Base-by-base conservation (phyloP, 2,113 vertebrate genomes). In the Isichthys henryi region DNA sequence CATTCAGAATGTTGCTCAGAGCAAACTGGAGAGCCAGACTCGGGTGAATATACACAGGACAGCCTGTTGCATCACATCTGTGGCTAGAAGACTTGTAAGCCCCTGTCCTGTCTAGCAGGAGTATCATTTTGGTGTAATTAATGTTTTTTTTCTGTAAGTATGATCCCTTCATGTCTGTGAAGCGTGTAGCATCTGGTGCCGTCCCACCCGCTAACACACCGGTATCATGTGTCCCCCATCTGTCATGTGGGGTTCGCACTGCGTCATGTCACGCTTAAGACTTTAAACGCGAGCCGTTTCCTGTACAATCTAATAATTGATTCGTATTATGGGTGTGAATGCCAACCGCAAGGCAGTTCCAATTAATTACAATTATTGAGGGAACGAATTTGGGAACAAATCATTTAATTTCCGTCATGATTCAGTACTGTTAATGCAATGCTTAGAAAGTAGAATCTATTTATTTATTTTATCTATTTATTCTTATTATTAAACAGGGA, bases 81-180 rank as follows among this genome's bases (percentile, higher is more conserved):
- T 97, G 97, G 95, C 96, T 96, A 96, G 95, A 96, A 96, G 93
- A 96, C 94, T 92, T 93, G 82, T 93, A 96, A 96, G 94, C 95
- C 95, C 93, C 94, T 96, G 96, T 95, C 95, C 95, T 95, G 94
- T 95, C 96, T 95, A 95, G 94, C 93, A 94, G 94, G 94, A 92
- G 94, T 94, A 95, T 93, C 94, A 95, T 93, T 96, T 93, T 94
- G 94, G 27, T 93, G 95, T 92, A 90, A 96, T 96, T 97, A 97
- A 97, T 96, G 94, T 95, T 1, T 53, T 31, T 31, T 92, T 92
- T 92, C 93, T 94, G 94, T 93, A 92, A 95, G 93, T 93, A 92
- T 93, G 92, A 93, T 93, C 93, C 56, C 19, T 23, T 58, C 56
- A 23, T 58, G 21, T 23, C 91, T 88, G 91, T 90, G 56, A 62